Conservation (phyloP, 2,888 invertebrate species). For the Dasypogon diadema region DNA sequence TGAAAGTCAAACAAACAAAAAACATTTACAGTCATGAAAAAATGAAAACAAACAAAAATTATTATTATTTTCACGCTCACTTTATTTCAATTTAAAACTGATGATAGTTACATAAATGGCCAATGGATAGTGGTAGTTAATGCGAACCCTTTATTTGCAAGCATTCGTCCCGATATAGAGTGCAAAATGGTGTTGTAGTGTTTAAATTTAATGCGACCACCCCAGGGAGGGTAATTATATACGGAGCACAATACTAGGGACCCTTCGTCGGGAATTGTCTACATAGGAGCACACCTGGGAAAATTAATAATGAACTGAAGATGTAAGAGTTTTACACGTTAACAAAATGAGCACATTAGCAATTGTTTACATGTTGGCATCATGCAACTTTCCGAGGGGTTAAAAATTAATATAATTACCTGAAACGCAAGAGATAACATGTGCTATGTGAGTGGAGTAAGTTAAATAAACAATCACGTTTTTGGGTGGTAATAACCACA, state of each 20-base stretch:
- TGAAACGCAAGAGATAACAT: constrained; percentile 6
- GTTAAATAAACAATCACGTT: no score
- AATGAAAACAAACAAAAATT: neutral
- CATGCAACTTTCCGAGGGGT: neutral
- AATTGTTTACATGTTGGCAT: constrained; percentile 31
- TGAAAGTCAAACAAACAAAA: neutral
- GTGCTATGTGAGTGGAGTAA: neutral
- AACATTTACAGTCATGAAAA: neutral
- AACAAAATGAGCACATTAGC: constrained; percentile 24
- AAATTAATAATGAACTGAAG: constrained; percentile 31
- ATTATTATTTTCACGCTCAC: neutral
- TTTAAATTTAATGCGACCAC: neutral
- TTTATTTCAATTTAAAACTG: neutral
- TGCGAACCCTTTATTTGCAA: neutral
- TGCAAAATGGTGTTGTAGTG: neutral
- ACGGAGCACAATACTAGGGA: neutral
- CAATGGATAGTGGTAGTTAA: neutral
- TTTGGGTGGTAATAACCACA: neutral
- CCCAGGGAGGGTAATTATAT: neutral
- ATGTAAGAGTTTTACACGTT: neutral
- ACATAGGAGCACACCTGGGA: constrained; percentile 14
- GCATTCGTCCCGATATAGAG: neutral
- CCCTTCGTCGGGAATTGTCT: neutral
- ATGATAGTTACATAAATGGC: constrained; percentile 21
- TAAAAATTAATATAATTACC: constrained; percentile 28